Conservation (phyloP, 1,140 invertebrate species). For the Trichoplusia ni region DNA sequence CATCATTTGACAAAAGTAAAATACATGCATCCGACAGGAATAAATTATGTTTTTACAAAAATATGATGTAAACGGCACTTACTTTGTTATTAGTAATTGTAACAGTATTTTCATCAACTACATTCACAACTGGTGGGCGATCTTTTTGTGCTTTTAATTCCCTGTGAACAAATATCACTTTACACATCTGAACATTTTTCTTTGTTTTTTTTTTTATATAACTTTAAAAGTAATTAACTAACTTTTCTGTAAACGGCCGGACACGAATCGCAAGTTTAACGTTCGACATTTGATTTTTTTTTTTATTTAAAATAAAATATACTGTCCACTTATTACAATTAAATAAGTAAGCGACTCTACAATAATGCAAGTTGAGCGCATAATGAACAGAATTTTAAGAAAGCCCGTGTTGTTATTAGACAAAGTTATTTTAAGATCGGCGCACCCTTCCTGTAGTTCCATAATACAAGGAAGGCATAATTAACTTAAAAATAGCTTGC, state of each 20-base stretch:
- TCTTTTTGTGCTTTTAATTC: constrained; percentile 61
- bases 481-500: constrained; percentile 29
- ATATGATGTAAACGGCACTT: constrained; percentile 41
- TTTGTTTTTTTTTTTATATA: neutral
- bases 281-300: constrained; percentile 51
- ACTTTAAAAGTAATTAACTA: constrained; percentile 24
- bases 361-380: neutral
- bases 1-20: too few species aligned
- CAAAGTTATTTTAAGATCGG: constrained; percentile 45
- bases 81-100: constrained; percentile 83
- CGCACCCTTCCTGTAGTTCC: constrained; percentile 24
- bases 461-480: constrained; percentile 19
- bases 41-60: too few species aligned
- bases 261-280: constrained; percentile 67
- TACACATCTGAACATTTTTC: neutral
- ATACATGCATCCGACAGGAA: too few species aligned
- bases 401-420: constrained; percentile 22
- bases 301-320: neutral
- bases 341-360: neutral
- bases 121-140: constrained; percentile 60
- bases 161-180: constrained; percentile 43
- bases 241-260: constrained; percentile 68
- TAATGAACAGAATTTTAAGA: constrained; percentile 13
- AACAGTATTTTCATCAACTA: constrained; percentile 74
- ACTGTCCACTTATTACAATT: too few species aligned